Evolutionary conservation across 1,140 invertebrate species (phyloP), one percentile per base, ranked within the genome.

Genomic region (Thaumetopoea pityocampa): DNA sequence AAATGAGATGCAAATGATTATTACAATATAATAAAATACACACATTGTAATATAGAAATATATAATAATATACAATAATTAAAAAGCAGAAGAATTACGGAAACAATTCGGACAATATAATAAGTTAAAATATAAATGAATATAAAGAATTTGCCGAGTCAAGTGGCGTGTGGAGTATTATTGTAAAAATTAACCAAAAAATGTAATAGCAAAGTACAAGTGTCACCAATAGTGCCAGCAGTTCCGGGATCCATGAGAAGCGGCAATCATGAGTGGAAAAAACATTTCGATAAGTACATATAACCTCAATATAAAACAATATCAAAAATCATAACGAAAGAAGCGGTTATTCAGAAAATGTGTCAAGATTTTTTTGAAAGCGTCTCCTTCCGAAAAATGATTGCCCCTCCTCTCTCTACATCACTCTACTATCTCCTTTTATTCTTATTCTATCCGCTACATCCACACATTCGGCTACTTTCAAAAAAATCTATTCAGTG

Each of bases 191-290:
- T 37, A 60, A 48, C 36, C 36, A 42, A 43, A 51, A 37, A 51
- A 33, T 8, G 19, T 52, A 42, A 54, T 18, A 50, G 29, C 37
- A 36, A 58, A 47, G 30, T 38, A 43, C 45, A 55, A 63, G 49
- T 47, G 51, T 78, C 67, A 81, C 78, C 77, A 77, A 72, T 77
- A 81, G 76, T 83, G 74, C 69, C 79, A 74, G 76, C 74, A 50
- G 62, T 57, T 72, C 68, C 76, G 71, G 68, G 67, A 67, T 85
- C 85, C 83, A 71, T 76, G 81, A 85, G 85, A 85, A 80, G 85
- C 85, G 83, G 83, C 83, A 86, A 86, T 85, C 82, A 85, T 85
- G 77, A 85, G 80, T 84, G 69, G 70, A 81, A 85, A 83, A 85
- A 80, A 86, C 73, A 82, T 79, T 76, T 82, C 68, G 55, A 78